Evolutionary conservation across 2,113 vertebrate species (phyloP).

Genomic region (Grus americana): DNA sequence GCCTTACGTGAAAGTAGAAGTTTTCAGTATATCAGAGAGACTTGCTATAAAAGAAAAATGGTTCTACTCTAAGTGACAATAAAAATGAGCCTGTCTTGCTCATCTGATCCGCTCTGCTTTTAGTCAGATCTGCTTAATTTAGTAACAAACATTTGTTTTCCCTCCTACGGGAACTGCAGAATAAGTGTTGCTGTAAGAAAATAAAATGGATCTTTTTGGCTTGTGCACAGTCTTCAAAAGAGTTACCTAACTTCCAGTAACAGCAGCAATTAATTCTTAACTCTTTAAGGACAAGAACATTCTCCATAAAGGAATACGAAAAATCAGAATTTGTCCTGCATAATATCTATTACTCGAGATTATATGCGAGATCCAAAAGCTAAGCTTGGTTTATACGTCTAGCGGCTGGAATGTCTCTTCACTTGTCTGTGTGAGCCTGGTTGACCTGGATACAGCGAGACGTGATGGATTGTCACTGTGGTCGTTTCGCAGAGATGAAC

Average conservation of each 20-base stretch:
- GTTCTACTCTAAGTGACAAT: conserved; percentile 14
- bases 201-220: not conserved
- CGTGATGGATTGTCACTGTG: not conserved
- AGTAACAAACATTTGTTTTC: conserved; percentile 44
- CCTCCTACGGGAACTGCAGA: conserved; percentile 4
- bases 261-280: not conserved
- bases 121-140: conserved; percentile 35
- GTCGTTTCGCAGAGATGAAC: not conserved
- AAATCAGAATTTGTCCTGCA: not conserved
- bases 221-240: not conserved
- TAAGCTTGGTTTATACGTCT: not conserved
- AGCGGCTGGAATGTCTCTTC: not conserved
- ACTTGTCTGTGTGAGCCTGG: not conserved
- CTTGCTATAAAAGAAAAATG: not conserved
- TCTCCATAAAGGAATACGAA: not conserved
- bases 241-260: not conserved
- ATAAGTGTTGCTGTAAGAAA: not conserved
- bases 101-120: conserved; percentile 10
- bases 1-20: not conserved
- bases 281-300: not conserved
- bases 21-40: not conserved
- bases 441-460: not conserved
- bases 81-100: conserved; percentile 27
- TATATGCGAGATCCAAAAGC: not conserved
- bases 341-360: not conserved